phyloP scores from a whole-genome alignment of 2,888 invertebrate species.

The Psylliodes chrysocephalus region DNA sequence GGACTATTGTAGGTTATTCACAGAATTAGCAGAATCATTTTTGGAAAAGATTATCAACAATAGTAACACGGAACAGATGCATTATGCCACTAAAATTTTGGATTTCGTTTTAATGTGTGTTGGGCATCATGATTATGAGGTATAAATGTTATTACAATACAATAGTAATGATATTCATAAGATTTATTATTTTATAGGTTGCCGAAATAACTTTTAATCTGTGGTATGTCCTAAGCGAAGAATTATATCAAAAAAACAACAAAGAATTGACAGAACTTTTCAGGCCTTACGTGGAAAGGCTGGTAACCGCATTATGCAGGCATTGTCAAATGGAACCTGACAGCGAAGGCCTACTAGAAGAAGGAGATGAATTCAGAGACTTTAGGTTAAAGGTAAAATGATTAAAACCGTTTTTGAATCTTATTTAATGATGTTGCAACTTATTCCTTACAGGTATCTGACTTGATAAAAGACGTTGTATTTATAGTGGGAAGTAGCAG shows the following conservation, averaged over 20 bases:
- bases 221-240: conserved; percentile 96
- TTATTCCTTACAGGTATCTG: conserved; percentile 78
- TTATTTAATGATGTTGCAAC: too few species aligned
- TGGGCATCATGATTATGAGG: conserved; percentile 96
- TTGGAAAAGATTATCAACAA: conserved; percentile 81
- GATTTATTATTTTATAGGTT: conserved; percentile 29
- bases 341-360: conserved; percentile 85
- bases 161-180: background rate
- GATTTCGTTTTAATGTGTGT: conserved; percentile 92
- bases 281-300: conserved; percentile 88
- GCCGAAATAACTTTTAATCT: conserved; percentile 93
- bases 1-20: conserved; percentile 94
- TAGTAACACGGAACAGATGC: conserved; percentile 69
- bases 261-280: conserved; percentile 84
- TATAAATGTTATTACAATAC: conserved; percentile 25
- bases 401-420: too few species aligned
- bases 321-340: conserved; percentile 98
- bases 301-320: conserved; percentile 86
- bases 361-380: conserved; percentile 85
- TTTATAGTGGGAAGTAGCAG: conserved; percentile 94
- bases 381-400: conserved; percentile 71
- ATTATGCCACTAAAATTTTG: conserved; percentile 84
- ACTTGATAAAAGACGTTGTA: conserved; percentile 95
- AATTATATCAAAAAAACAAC: conserved; percentile 88
- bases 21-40: conserved; percentile 92